Base-by-base conservation (phyloP, 1,140 invertebrate genomes). In the Ylistrum balloti region DNA sequence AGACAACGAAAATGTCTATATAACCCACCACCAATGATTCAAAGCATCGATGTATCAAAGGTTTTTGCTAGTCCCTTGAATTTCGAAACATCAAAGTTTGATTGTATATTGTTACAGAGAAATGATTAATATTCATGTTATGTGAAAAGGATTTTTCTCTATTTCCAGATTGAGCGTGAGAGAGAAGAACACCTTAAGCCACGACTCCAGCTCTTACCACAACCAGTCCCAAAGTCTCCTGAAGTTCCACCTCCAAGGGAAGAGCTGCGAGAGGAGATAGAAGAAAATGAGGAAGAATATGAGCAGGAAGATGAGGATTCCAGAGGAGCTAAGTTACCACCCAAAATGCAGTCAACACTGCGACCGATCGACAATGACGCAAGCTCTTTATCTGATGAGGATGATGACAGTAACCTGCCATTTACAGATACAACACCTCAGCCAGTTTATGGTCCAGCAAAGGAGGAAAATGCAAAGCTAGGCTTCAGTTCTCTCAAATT, bases 121-220 rank as follows among this genome's bases (percentile, higher is more conserved):
- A 13, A 45, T 13, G 41, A 17, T 15, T 33, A 32, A 32, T n/a
- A 28, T 85, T 86, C 56, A 33, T 7, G 33, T 34, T 17, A 34
- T 22, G 11, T 88, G 28, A 13, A 28, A 13, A 33, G 45, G 15
- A 15, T 88, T 35, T 88, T 33, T 34, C 56, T 90, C 22, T 89
- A 33, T 33, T 91, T 91, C 20, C 89, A 96, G 96, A 95, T 96
- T 92, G 95, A 96, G 92, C 92, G 97, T 92, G 98, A 98, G 95
- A 97, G 97, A 38, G 98, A 99, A 94, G 98, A 98, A 94, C 97
- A 98, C 94, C 98, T 98, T 95, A 97, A 97, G 95, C 98, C 98
- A 5, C 97, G 95, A 56, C 92, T 96, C 33, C 93, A 74, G 89
- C 94, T 91, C 35, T 89, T 93, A 88, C 91, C 91, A 85, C 90